Percentiles rank a stretch among this genome's conserved stretches.
Evolutionary conservation across 1,140 invertebrate species (phyloP).

Genomic region (Drosophila melanica): DNA sequence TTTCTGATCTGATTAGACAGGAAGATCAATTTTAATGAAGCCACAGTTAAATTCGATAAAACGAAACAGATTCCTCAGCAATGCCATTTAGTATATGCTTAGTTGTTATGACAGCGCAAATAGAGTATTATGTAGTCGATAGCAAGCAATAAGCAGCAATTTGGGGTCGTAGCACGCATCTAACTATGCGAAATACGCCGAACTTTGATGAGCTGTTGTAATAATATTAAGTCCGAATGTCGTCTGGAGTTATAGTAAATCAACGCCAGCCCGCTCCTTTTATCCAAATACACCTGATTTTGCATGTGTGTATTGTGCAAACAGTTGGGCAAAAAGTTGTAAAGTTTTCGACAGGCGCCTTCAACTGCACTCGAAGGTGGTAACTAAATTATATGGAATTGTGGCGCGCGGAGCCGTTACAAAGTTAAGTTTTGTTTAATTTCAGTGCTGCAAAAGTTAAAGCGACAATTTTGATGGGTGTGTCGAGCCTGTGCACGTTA

Average conservation of each 20-base stretch:
- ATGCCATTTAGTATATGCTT: too few relatives aligned
- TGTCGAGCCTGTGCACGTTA: background rate
- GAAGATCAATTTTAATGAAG: too few relatives aligned
- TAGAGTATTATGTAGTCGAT: too few relatives aligned
- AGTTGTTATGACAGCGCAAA: too few relatives aligned
- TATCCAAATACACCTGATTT: background rate
- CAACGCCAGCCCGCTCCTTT: slow-evolving; percentile 17
- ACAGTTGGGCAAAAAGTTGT: slow-evolving; percentile 75
- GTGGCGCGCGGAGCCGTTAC: slow-evolving; percentile 13
- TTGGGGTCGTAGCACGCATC: slow-evolving; percentile 28
- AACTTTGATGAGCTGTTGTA: slow-evolving; percentile 80
- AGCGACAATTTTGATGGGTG: slow-evolving; percentile 26
- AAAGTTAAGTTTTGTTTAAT: slow-evolving; percentile 45
- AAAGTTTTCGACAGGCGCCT: slow-evolving; percentile 75
- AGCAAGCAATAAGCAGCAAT: background rate
- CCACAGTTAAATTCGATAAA: too few relatives aligned
- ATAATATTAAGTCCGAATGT: slow-evolving; percentile 78
- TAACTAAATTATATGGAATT: slow-evolving; percentile 79
- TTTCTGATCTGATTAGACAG: too few relatives aligned
- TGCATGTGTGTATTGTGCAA: slow-evolving; percentile 61
- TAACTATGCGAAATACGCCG: slow-evolving; percentile 17
- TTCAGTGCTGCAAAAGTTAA: slow-evolving; percentile 46
- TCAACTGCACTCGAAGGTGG: slow-evolving; percentile 67
- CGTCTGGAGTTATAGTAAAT: slow-evolving; percentile 66
- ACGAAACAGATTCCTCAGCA: too few relatives aligned